Evolutionary conservation across 2,888 invertebrate genomes (phyloP), one percentile per base, ranked within the genome.

Genomic region (Lysandra bellargus): DNA sequence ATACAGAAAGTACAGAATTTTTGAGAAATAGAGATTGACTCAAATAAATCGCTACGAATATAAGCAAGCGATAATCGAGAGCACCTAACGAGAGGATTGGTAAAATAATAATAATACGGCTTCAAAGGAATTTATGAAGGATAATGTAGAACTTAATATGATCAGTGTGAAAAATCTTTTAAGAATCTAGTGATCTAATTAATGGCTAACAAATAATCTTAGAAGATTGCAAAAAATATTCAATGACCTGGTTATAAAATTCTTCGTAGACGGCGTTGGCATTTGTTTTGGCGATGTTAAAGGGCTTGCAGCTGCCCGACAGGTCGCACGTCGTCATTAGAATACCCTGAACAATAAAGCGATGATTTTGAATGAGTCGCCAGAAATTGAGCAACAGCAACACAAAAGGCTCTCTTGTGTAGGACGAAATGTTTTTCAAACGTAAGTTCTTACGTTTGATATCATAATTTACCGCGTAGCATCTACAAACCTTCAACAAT

Each of bases 281-380:
- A 44, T 96, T 92, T 14, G 84, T 87, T 83, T 95, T 95, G 0
- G 95, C 89, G 0, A 95, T 88, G 0, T 93, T 90, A 81, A 95
- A 96, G 0, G 96, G 95, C 83, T 96, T 96, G 83, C 95, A 95
- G 80, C 90, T 89, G 0, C 95, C 96, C 0, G 96, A 96, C 72
- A 96, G 87, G 85, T 96, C 96, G 81, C 95, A 95, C 1, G 95
- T 93, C 0, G 96, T 96, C 96, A 96, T 96, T 23, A 94, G 80
- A 74, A 94, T 93, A 7, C 94, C 94, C 94, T 94, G 84, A 61
- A 40, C 1, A 40, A 40, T 40, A 37, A 37, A 33, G 33, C 1
- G 33, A 33, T 33, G 37, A 37, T 4, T 37, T 37, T 23, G 23
- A 23, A 23, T 23, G 23, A 23, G 23, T 23, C 23, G 23, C 23